Base-by-base conservation (phyloP, 1,140 invertebrate species). In the Vanessa tameamea region DNA sequence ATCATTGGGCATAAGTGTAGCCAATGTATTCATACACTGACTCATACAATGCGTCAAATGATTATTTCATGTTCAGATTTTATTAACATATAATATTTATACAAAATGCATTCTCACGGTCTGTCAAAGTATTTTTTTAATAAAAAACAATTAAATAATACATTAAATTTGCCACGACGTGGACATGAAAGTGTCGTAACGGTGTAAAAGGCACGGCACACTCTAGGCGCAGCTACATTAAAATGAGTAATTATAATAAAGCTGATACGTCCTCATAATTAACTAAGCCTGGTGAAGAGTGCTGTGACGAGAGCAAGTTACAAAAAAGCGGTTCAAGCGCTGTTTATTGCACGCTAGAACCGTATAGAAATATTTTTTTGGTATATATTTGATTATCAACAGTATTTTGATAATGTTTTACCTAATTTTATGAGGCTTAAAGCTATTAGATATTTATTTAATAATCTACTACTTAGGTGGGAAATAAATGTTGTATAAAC, bases 211-310 rank as follows among this genome's bases (percentile, higher is more conserved):
- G 77, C 80, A 77, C 82, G 82, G 73, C 81, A 70, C 75, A 75
- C 77, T 76, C 67, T 88, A 87, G 90, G 90, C 87, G 89, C 88
- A 90, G 89, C 87, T 67, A 89, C 88, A 91, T 92, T 92, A 92
- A 91, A 92, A 92, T 91, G 88, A 91, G 88, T 92, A 90, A 92
- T 92, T 92, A 91, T 91, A 91, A 92, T 92, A 92, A 92, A 91
- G 80, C 85, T 92, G 87, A 92, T 91, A 92, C 85, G 88, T 90
- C 85, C 87, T 87, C 88, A 88, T 92, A 92, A 92, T 92, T 91
- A 92, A 92, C 88, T 91, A 90, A 92, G 88, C 86, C 87, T 86
- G 85, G 90, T 92, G 89, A 91, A 91, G 89, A 92, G 89, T 89
- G 88, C 87, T 90, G 89, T 87, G 85, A 88, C 80, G 84, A 86